Evolutionary conservation across 2,888 invertebrate genomes (phyloP), one percentile per base, ranked within the genome.

Genomic region (Anodontia alba): DNA sequence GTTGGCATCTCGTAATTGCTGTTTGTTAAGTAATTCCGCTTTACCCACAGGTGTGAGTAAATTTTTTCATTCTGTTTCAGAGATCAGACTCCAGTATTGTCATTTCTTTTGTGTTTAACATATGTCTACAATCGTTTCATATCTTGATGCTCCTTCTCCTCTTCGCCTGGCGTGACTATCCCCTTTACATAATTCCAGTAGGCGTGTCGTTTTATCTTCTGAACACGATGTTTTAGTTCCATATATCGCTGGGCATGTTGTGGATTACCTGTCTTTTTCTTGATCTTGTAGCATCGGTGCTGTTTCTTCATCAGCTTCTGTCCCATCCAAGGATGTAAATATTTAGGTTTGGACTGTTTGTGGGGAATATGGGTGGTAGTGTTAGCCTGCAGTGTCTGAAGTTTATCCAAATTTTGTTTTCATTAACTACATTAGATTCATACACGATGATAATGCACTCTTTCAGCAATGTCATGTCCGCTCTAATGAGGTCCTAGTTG

Each of bases 161-260:
- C 12, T 12, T 70, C 70, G 15, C 62, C n/a, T 26, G 81, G 77
- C 12, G 73, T 69, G 17, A 77, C n/a, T n/a, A n/a, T n/a, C n/a
- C n/a, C n/a, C 54, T 80, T 67, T 36, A 81, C 54, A 43, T 81
- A 76, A 0, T 46, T 42, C 77, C 83, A 83, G 69, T 73, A 80
- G 3, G 67, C 73, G 23, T 76, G 57, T 57, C 80, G n/a, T n/a
- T n/a, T n/a, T n/a, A n/a, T 33, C 36, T 42, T 26, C 66, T 77
- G 77, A 20, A 72, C 46, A 5, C 8, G 49, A 29, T 43, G 42
- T 54, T 72, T 80, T 20, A 72, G 12, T 0, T 73, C 46, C 31
- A 68, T 71, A 67, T 77, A 80, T 8, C 68, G 51, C 29, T 51
- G 20, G 0, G 51, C 68, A 29, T 80, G 73, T 5, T 17, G 12